phyloP scores from a whole-genome alignment of 2,888 invertebrate species.

The Salticus scenicus region DNA sequence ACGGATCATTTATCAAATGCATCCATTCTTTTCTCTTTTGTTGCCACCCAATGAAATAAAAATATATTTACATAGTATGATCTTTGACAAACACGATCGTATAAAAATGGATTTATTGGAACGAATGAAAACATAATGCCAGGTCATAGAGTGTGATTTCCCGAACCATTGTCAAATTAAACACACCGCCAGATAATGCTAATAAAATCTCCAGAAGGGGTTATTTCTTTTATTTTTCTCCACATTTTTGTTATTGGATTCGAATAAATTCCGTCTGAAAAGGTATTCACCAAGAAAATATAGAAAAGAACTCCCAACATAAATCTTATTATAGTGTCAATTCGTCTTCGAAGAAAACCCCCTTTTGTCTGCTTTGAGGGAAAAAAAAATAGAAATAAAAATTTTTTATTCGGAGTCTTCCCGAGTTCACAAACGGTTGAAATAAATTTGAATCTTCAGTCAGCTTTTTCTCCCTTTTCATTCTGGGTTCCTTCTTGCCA shows the following conservation, averaged over 20 bases:
- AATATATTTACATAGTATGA: conserved; percentile 62
- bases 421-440: conserved; percentile 49
- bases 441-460: conserved; percentile 54
- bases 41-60: conserved; percentile 25
- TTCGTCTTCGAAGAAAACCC: conserved; percentile 55
- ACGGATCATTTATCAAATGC: conserved; percentile 50
- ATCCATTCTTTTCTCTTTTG: conserved; percentile 24
- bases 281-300: conserved; percentile 54
- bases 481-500: conserved; percentile 43
- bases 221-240: neutral
- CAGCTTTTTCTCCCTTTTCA: conserved; percentile 24
- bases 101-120: conserved; percentile 68
- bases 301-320: conserved; percentile 65
- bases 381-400: conserved; percentile 31
- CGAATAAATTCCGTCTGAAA: conserved; percentile 62
- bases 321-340: conserved; percentile 70
- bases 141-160: conserved; percentile 56
- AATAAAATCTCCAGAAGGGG: conserved; percentile 50
- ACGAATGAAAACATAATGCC: conserved; percentile 64
- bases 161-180: conserved; percentile 66
- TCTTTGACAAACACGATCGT: conserved; percentile 56
- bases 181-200: conserved; percentile 64
- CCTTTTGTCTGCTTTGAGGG: conserved; percentile 57
- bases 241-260: conserved; percentile 7
- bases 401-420: conserved; percentile 17